Base-by-base conservation (phyloP, 2,113 vertebrate species). In the Vombatus ursinus region DNA sequence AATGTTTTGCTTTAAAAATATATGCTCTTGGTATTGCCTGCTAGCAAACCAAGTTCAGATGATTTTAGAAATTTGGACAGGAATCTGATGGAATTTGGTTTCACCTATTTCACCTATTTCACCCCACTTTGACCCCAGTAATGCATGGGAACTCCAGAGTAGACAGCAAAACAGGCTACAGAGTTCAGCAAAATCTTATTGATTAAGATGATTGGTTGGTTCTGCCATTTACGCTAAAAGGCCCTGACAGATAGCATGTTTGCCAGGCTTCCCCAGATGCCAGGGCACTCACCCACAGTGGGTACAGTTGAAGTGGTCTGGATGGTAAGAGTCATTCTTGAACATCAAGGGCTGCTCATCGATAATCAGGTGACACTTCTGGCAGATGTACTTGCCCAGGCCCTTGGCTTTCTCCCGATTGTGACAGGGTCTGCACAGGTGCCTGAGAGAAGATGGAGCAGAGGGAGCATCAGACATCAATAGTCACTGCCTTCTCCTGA, bases 331-430 rank as follows among this genome's bases (percentile, higher is more conserved):
- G 6, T 99, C 98, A 0, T 97, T 99, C 96, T 95, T 98, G 92
- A 99, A 99, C 98, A 99, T 98, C 95, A 99, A 98, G 52, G 99
- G 98, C 95, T 98, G 98, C 91, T 99, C 99, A 9, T 99, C 99
- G 4, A 99, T 99, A 93, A 98, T 98, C 97, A 98, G 94, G 95
- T 99, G 98, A 94, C 99, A 99, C 51, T 98, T 98, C 97, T 99
- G 99, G 52, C 99, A 99, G 97, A 99, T 97, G 52, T 98, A 98
- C 92, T 98, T 99, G 95, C 98, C 99, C 97, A 99, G 97, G 19
- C 98, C 98, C 94, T 99, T 99, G 11, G 99, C 99, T 97, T 99
- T 99, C 96, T 99, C 99, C 3, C 95, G 98, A 96, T 98, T 98
- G 94, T 99, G 98, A 94, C 99, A 99, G 0, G 99, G 98, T 61